Conservation (phyloP, 2,797 vertebrate genomes). For the Tangara arthus region DNA sequence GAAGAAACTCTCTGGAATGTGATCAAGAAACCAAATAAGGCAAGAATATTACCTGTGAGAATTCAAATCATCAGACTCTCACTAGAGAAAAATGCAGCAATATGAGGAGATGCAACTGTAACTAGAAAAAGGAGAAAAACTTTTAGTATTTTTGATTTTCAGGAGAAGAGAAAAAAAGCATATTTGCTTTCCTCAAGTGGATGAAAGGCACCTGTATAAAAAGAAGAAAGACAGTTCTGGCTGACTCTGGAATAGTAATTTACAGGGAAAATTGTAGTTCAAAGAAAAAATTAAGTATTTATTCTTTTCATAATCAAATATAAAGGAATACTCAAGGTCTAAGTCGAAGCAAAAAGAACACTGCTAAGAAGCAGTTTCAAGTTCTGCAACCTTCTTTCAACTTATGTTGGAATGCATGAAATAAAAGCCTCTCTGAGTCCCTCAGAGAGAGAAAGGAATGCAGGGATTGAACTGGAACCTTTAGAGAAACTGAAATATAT, state of each 20-base stretch:
- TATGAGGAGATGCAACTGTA: neutral
- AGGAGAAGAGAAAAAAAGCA: neutral
- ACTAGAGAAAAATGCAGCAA: neutral
- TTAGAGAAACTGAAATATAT: neutral
- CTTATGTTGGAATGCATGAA: neutral
- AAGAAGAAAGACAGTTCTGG: neutral
- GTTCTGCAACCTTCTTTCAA: neutral
- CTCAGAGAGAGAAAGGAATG: neutral
- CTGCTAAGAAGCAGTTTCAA: neutral
- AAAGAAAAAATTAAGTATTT: constrained; percentile 46
- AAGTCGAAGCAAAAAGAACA: neutral
- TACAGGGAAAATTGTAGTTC: constrained; percentile 36
- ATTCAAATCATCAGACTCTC: neutral
- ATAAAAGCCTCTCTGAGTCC: neutral
- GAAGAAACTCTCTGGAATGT: neutral
- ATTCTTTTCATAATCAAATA: constrained; percentile 12
- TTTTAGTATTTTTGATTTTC: neutral
- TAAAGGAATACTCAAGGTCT: neutral
- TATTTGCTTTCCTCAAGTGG: neutral
- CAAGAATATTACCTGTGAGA: neutral
- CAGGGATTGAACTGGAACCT: neutral
- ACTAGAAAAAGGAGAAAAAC: neutral
- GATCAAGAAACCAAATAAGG: neutral
- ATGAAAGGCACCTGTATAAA: constrained; percentile 23
- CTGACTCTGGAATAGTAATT: neutral